Percentiles rank a stretch among this genome's conserved stretches.
Evolutionary conservation across 2,113 vertebrate genomes (phyloP).

Genomic region (Atrichornis clamosus): DNA sequence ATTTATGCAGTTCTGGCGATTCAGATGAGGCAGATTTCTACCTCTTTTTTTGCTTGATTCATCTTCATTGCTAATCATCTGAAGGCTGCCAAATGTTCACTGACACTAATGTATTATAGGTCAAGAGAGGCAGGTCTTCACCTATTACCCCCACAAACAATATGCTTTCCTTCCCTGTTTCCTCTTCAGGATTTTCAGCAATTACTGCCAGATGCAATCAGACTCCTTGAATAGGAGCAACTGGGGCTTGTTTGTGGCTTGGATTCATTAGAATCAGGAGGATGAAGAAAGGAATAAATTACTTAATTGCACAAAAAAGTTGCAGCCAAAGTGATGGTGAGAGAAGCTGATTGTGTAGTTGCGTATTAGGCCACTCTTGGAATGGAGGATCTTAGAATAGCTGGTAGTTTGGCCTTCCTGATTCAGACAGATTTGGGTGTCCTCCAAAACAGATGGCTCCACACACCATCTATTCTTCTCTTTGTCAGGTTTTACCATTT

Average conservation of each 20-base stretch:
- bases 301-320: constrained; percentile 99
- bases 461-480: constrained; percentile 97
- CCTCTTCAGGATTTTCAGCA: constrained; percentile 96
- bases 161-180: constrained; percentile 87
- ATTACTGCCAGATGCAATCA: constrained; percentile 99
- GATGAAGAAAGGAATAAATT: constrained; percentile 99
- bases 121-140: constrained; percentile 96
- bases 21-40: constrained; percentile 87
- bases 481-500: constrained; percentile 94
- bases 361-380: constrained; percentile 91
- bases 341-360: constrained; percentile 88
- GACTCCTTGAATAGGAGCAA: constrained; percentile 98
- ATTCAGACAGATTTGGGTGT: constrained; percentile 92
- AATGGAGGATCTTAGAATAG: constrained; percentile 99
- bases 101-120: constrained; percentile 95
- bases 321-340: constrained; percentile 88
- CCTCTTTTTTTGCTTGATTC: constrained; percentile 86
- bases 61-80: constrained; percentile 90
- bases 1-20: constrained; percentile 91
- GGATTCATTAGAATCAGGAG: constrained; percentile 98
- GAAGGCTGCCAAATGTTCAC: constrained; percentile 90
- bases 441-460: constrained; percentile 99
- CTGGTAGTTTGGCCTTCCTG: constrained; percentile 93
- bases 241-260: constrained; percentile 99
- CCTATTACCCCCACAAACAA: constrained; percentile 94